phyloP scores from a whole-genome alignment of 2,888 invertebrate genomes.

The Opisthograptis luteolata region DNA sequence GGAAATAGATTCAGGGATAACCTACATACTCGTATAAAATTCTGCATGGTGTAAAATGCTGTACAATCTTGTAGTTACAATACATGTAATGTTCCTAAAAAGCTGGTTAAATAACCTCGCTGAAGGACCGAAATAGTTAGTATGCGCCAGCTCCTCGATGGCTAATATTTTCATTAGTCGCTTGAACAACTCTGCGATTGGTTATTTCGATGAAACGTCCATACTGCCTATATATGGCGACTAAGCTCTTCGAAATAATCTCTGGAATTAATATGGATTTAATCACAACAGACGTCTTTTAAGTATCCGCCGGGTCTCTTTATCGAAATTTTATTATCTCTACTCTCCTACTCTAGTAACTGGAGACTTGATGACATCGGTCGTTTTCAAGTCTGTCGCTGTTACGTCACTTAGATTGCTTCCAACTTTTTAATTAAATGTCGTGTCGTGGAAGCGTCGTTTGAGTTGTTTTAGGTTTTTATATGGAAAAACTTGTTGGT shows the following conservation, averaged over 20 bases:
- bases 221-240: background rate
- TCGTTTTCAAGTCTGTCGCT: constrained; percentile 38
- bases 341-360: constrained; percentile 47
- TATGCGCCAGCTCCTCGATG: too few relatives aligned
- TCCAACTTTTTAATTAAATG: constrained; percentile 62
- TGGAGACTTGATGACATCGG: constrained; percentile 43
- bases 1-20: too few relatives aligned
- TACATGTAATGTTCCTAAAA: too few relatives aligned
- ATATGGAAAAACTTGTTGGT: background rate
- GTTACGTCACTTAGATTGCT: constrained; percentile 49
- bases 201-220: constrained; percentile 30
- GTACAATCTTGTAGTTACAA: too few relatives aligned
- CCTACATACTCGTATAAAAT: too few relatives aligned
- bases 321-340: constrained; percentile 54
- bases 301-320: constrained; percentile 42
- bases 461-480: constrained; percentile 15
- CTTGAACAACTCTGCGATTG: too few relatives aligned
- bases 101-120: too few relatives aligned
- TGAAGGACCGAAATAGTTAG: too few relatives aligned
- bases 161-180: too few relatives aligned
- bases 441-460: constrained; percentile 33
- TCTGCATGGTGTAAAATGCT: too few relatives aligned
- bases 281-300: constrained; percentile 51
- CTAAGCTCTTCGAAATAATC: constrained; percentile 51
- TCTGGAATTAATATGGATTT: constrained; percentile 62